Percentiles rank a stretch among this genome's conserved stretches.
Conservation (phyloP, 2,113 vertebrate species). For the Pontoporia blainvillei region DNA sequence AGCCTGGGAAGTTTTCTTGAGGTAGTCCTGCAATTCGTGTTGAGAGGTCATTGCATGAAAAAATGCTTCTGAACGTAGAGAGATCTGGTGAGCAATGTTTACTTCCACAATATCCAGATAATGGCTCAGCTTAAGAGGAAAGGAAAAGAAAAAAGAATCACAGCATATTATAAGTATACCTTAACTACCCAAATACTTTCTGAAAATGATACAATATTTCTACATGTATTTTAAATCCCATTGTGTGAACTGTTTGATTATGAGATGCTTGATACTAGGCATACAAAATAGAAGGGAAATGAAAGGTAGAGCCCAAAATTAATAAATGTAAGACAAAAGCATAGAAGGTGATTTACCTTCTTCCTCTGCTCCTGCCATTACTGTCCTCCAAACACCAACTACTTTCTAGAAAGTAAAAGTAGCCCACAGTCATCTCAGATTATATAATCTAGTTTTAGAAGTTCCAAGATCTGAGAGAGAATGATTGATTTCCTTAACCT, state of each 20-base stretch:
- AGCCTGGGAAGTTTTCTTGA: slow-evolving; percentile 92
- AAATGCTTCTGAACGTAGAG: slow-evolving; percentile 97
- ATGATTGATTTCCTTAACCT: neutral
- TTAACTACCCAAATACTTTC: slow-evolving; percentile 33
- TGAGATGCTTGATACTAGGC: neutral
- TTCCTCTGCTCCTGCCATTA: neutral
- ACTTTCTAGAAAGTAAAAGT: neutral
- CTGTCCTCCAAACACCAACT: neutral
- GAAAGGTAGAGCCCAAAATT: neutral
- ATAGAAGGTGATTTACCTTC: neutral
- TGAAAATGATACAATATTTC: slow-evolving; percentile 17
- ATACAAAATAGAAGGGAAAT: slow-evolving; percentile 15
- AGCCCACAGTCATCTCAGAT: neutral
- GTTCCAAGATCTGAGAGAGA: neutral
- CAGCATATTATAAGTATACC: neutral
- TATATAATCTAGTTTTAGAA: slow-evolving; percentile 13
- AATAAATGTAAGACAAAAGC: neutral
- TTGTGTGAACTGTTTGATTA: neutral
- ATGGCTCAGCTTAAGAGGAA: slow-evolving; percentile 90
- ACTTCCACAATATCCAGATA: slow-evolving; percentile 99
- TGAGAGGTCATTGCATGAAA: slow-evolving; percentile 99
- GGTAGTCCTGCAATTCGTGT: slow-evolving; percentile 97
- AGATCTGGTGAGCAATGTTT: slow-evolving; percentile 98
- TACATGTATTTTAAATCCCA: slow-evolving; percentile 23
- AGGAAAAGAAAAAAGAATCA: slow-evolving; percentile 8